Evolutionary conservation across 2,888 invertebrate genomes (phyloP), one percentile per base, ranked within the genome.

Genomic region (Plagiodera versicolora): DNA sequence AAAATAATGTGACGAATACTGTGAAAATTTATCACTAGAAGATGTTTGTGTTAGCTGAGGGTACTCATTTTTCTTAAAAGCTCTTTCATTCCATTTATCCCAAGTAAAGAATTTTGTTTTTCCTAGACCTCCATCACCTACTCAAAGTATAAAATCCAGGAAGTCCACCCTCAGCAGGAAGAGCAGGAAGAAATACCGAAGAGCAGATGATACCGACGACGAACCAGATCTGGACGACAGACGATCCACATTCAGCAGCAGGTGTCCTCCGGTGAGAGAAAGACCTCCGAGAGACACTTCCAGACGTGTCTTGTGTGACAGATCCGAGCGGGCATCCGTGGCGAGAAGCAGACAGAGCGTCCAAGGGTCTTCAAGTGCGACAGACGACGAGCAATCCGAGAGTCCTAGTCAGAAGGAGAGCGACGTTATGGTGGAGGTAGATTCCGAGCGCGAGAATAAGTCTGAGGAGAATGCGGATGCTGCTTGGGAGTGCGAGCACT

Each of bases 401-500:
- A 54, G 44, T 10, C 32, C 51, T 8, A 72, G 71, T 58, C 71
- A 68, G 57, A 74, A 69, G 66, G 69, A 70, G 24, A 70, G 67
- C 50, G 69, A 70, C 18, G 59, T 70, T 16, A 56, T 69, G 10
- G 72, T 72, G 51, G 74, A 74, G 49, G 75, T 74, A 62, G 74
- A 72, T 47, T 74, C 72, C 52, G 75, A 72, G 52, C 64, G 68
- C 20, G 67, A n/a, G n/a, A n/a, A n/a, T n/a, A n/a, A 65, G 56
- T 64, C 77, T n/a, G 79, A 80, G 51, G 61, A 64, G 66, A 64
- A n/a, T 14, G 39, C 4, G 14, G 51, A 78, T 39, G 81, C 84
- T 11, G 82, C 85, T 57, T 95, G 95, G 95, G 88, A 91, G 66
- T 95, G 95, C 77, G 92, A 93, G 74, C 92, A 94, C 74, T 95